Evolutionary conservation across 23 tunicate genomes (phyloP).

Genomic region (Ascidia mentula): DNA sequence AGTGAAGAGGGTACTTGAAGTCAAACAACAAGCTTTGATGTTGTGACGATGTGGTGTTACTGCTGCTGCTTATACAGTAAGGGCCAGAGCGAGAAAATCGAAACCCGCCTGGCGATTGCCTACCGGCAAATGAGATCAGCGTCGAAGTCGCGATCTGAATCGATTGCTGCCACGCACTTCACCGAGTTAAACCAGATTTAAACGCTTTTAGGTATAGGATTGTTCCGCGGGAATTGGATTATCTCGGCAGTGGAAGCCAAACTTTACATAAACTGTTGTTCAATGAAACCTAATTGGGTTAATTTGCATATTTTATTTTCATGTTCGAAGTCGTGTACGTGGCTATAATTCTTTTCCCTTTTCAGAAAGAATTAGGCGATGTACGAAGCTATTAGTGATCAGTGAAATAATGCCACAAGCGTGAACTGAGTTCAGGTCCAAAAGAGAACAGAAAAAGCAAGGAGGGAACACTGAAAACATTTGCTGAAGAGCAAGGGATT

Average conservation of each 20-base stretch:
- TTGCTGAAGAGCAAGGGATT: not conserved
- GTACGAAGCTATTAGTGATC: not conserved
- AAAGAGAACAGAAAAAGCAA: not conserved
- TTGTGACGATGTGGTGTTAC: not conserved
- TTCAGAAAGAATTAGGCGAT: not conserved
- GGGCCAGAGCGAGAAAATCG: not conserved
- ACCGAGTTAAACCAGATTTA: not conserved
- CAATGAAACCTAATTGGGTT: too few relatives aligned
- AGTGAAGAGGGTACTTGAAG: conserved; percentile 5
- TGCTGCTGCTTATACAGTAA: not conserved
- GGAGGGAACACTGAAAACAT: not conserved
- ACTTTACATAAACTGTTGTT: too few relatives aligned
- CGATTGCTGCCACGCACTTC: not conserved
- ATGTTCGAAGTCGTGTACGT: too few relatives aligned
- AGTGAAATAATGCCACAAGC: not conserved
- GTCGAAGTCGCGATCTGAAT: not conserved
- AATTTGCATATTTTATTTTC: too few relatives aligned
- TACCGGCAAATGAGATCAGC: not conserved
- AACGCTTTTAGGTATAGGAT: too few relatives aligned
- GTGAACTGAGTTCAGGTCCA: not conserved
- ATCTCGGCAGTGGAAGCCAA: too few relatives aligned
- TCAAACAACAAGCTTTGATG: conserved; percentile 7
- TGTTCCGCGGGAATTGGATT: too few relatives aligned
- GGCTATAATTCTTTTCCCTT: not conserved
- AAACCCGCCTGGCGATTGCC: not conserved